Conservation (phyloP, 2,797 vertebrate species). For the Protosalanx chinensis region DNA sequence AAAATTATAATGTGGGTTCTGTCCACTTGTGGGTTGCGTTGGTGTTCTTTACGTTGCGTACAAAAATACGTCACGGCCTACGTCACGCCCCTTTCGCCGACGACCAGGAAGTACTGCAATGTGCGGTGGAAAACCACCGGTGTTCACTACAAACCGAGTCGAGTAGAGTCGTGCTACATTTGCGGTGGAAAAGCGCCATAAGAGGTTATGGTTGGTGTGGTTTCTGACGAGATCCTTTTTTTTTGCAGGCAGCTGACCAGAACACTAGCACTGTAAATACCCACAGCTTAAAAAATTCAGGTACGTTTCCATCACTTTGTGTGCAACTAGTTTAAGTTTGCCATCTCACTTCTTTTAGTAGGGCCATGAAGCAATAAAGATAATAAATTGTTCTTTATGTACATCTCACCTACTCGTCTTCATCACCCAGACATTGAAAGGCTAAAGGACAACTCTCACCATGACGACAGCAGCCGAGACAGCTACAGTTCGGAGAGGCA, state of each 20-base stretch:
- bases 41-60: too few relatives aligned
- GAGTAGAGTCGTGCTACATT: too few relatives aligned
- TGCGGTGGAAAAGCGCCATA: too few relatives aligned
- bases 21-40: too few relatives aligned
- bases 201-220: neutral
- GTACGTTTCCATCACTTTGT: slow-evolving; percentile 61
- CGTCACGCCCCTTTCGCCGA: too few relatives aligned
- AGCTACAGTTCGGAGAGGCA: slow-evolving; percentile 93
- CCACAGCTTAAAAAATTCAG: slow-evolving; percentile 84
- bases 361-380: neutral
- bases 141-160: too few relatives aligned
- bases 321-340: neutral
- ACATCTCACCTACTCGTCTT: neutral
- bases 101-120: too few relatives aligned
- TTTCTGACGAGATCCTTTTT: slow-evolving; percentile 40
- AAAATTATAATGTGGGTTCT: too few relatives aligned
- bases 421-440: slow-evolving; percentile 81
- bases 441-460: slow-evolving; percentile 87
- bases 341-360: neutral
- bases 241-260: slow-evolving; percentile 84
- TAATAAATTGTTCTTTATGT: neutral
- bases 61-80: too few relatives aligned
- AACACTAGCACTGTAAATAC: slow-evolving; percentile 80
- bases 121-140: too few relatives aligned
- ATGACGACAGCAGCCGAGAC: slow-evolving; percentile 96